Evolutionary conservation across 2,888 invertebrate species (phyloP).

Genomic region (Elmis aenea): DNA sequence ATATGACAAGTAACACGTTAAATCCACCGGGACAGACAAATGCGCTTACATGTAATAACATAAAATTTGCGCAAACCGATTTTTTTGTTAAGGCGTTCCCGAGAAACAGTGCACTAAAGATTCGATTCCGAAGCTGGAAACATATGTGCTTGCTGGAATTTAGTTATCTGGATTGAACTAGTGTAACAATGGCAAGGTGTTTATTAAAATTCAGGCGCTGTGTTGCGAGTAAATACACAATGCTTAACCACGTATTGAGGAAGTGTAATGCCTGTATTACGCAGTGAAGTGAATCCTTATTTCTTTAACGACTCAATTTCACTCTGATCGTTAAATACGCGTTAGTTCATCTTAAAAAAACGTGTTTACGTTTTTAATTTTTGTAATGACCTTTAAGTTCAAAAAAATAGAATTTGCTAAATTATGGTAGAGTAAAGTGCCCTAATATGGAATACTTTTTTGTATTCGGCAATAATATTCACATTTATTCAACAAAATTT

Average conservation of each 20-base stretch:
- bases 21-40: too few relatives aligned
- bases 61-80: too few relatives aligned
- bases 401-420: too few relatives aligned
- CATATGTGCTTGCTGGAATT: constrained; percentile 6
- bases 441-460: too few relatives aligned
- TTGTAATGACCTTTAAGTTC: neutral
- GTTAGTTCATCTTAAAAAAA: neutral
- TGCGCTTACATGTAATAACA: too few relatives aligned
- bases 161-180: constrained; percentile 8
- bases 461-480: too few relatives aligned
- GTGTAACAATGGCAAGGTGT: constrained; percentile 10
- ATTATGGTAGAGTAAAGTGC: too few relatives aligned
- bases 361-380: neutral
- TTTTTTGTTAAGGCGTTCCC: too few relatives aligned
- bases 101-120: too few relatives aligned
- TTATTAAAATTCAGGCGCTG: constrained; percentile 17
- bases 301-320: neutral
- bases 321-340: neutral
- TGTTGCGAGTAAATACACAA: constrained; percentile 14
- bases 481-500: too few relatives aligned
- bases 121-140: too few relatives aligned
- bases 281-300: constrained; percentile 13
- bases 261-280: constrained; percentile 14
- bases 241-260: constrained; percentile 14
- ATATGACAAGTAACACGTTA: too few relatives aligned